Conservation (phyloP, 2,797 vertebrate species). For the Dendrocincla tyrannina region DNA sequence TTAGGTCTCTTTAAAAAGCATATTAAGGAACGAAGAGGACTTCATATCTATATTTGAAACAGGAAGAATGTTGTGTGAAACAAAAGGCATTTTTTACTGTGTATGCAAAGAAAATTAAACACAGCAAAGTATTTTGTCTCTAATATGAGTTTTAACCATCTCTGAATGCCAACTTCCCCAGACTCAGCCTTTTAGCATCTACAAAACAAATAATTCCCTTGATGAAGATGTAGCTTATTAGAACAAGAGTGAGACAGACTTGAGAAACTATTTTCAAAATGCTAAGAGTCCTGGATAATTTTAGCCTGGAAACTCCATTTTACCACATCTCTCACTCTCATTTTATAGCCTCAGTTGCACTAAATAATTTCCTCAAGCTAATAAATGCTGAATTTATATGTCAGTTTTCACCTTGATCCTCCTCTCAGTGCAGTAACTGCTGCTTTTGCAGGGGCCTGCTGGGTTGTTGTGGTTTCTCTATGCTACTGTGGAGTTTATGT, state of each 20-base stretch:
- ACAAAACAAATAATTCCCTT: background rate
- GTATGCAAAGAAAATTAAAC: background rate
- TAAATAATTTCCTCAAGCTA: conserved; percentile 33
- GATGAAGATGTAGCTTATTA: background rate
- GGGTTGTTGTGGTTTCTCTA: conserved; percentile 36
- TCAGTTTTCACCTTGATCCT: conserved; percentile 24
- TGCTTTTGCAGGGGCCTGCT: conserved; percentile 7
- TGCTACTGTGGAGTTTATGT: conserved; percentile 35
- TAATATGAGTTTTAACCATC: background rate
- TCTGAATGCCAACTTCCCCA: background rate
- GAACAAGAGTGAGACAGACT: background rate
- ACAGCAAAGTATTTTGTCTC: background rate
- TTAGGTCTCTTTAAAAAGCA: background rate
- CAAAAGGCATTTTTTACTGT: background rate
- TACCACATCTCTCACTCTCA: background rate
- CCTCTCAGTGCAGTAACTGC: background rate
- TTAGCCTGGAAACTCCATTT: background rate
- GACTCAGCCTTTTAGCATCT: background rate
- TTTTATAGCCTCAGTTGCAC: background rate
- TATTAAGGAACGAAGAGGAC: conserved; percentile 20
- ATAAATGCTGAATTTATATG: conserved; percentile 25
- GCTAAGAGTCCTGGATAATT: background rate
- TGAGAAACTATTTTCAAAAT: background rate
- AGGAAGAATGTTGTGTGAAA: background rate
- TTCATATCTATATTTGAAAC: conserved; percentile 14